Base-by-base conservation (phyloP, 2,113 vertebrate species). In the Anolis sagrei region DNA sequence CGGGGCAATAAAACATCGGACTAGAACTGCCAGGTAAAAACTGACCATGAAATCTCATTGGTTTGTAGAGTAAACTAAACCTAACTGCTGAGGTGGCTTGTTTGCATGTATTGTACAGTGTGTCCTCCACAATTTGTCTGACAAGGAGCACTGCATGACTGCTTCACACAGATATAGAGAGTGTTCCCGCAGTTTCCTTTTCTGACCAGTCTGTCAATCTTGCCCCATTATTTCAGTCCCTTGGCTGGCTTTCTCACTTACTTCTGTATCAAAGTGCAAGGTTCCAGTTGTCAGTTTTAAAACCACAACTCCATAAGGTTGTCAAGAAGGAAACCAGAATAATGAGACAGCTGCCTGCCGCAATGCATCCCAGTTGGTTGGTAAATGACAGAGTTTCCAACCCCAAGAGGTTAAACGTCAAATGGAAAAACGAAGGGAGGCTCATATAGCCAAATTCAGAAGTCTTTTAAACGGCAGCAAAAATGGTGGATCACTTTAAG, bases 41-140 rank as follows among this genome's bases (percentile, higher is more conserved):
- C 54, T 90, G 90, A 89, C 90, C 89, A 92, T 92, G 89, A 91
- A 93, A 91, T 94, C 94, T 94, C 94, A 94, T 94, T 94, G 89
- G 88, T 90, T 93, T 90, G 68, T 36, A 81, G 62, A 80, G 86
- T 90, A 93, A 62, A 92, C 92, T 93, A 92, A 93, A 93, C 93
- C 91, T 89, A 93, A 93, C 68, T 93, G 93, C 93, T 91, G 92
- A 94, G 90, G 88, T 91, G 92, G 94, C 92, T 94, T 94, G 90
- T 94, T 94, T 95, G 94, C 92, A 93, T 91, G 88, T 92, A 90
- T 91, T 94, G 91, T 93, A 90, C 93, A 92, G 89, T 91, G 92
- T 87, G 91, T 87, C 90, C 84, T 93, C 86, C 91, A 89, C 87
- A 92, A 90, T 93, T 90, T 92, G 87, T 93, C 91, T 92, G 44